Evolutionary conservation across 1,140 invertebrate genomes (phyloP).

Genomic region (Macrotrachela quadricornifera): DNA sequence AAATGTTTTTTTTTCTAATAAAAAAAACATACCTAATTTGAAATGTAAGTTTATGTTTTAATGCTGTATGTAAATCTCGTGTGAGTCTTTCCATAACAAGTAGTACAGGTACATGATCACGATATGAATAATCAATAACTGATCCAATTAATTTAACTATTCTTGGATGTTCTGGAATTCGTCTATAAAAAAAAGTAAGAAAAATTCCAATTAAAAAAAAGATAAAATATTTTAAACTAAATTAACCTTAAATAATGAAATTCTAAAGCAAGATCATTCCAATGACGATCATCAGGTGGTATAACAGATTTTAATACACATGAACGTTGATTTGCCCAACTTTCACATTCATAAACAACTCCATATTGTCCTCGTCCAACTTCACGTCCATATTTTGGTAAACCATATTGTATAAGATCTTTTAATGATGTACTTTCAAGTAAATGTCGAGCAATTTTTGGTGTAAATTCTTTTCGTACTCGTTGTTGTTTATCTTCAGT

Average conservation of each 20-base stretch:
- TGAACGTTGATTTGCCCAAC: slow-evolving; percentile 46
- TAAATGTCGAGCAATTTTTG: slow-evolving; percentile 54
- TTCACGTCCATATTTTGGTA: slow-evolving; percentile 53
- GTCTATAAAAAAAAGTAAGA: slow-evolving; percentile 39
- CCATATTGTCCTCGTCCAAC: slow-evolving; percentile 73
- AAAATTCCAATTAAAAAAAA: neutral
- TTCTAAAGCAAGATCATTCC: slow-evolving; percentile 73
- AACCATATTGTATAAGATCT: slow-evolving; percentile 51
- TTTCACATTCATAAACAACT: slow-evolving; percentile 62
- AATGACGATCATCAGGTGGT: slow-evolving; percentile 67
- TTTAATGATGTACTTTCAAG: slow-evolving; percentile 61
- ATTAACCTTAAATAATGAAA: slow-evolving; percentile 38
- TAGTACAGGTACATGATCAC: slow-evolving; percentile 48
- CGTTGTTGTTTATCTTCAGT: slow-evolving; percentile 51
- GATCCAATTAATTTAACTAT: slow-evolving; percentile 59
- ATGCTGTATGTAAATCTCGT: slow-evolving; percentile 56
- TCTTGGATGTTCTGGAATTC: slow-evolving; percentile 57
- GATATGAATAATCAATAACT: slow-evolving; percentile 56
- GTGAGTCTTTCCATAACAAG: slow-evolving; percentile 48
- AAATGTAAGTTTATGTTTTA: slow-evolving; percentile 36
- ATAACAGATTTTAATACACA: slow-evolving; percentile 74
- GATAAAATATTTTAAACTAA: neutral
- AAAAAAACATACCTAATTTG: neutral
- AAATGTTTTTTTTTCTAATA: no score
- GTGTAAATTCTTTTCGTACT: slow-evolving; percentile 52